A percentile compares a stretch with the other conserved stretches of the same genome.
Conservation (phyloP, 2,888 invertebrate genomes). For the Athetis lepigone region DNA sequence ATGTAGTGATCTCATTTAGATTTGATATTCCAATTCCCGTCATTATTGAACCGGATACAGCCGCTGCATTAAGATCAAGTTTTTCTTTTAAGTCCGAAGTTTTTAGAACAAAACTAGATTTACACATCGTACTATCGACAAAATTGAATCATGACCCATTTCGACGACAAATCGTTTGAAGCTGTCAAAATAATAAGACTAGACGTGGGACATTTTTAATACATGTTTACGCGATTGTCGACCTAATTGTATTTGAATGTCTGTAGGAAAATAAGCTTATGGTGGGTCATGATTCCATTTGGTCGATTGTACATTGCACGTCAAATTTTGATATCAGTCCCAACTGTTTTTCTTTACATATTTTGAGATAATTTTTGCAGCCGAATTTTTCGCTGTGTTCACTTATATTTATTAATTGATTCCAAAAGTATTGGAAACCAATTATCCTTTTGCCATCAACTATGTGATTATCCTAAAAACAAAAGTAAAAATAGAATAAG, state of each 20-base stretch:
- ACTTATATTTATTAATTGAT: neutral
- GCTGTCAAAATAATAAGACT: too few relatives aligned
- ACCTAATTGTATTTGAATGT: too few relatives aligned
- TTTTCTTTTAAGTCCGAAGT: neutral
- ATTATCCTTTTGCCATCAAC: neutral
- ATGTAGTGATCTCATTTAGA: neutral
- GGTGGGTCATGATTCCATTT: too few relatives aligned
- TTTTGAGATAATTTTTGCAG: neutral
- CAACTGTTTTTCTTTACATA: neutral
- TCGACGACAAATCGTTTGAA: too few relatives aligned
- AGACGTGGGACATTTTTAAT: too few relatives aligned
- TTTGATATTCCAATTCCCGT: constrained; percentile 23
- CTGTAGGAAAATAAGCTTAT: too few relatives aligned
- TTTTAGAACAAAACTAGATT: neutral
- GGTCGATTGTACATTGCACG: neutral
- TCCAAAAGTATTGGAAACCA: neutral
- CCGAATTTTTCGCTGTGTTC: neutral
- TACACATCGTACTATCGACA: too few relatives aligned
- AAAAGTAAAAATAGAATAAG: too few relatives aligned
- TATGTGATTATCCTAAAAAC: neutral
- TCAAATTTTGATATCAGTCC: neutral
- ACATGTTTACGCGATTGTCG: too few relatives aligned
- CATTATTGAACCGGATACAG: neutral
- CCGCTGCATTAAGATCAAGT: neutral
- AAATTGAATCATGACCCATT: too few relatives aligned